These are phyloP conservation scores for Limenitis camilla DNA, from an alignment of 2,888 invertebrate genomes.

Conservation along the genomic window DNA sequence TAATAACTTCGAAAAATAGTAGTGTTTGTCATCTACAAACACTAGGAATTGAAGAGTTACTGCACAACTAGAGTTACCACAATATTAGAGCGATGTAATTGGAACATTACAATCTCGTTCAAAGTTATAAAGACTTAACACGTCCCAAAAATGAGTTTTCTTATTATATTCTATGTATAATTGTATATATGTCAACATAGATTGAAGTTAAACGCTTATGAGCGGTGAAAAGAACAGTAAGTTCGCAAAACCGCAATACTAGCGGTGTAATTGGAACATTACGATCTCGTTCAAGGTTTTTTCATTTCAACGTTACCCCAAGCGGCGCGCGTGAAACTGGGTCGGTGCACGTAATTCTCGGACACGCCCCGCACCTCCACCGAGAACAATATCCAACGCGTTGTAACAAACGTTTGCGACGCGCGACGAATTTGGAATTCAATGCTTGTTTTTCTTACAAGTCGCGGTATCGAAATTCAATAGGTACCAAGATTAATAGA, in stretches of 20 bases:
- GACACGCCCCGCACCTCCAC: constrained; percentile 49
- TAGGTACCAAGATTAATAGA: background rate
- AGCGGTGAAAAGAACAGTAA: constrained; percentile 29
- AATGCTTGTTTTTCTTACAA: constrained; percentile 43
- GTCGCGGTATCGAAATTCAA: constrained; percentile 9
- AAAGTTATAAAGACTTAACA: too few species aligned
- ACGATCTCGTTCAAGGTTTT: constrained; percentile 59
- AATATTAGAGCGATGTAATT: too few species aligned
- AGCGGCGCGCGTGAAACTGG: constrained; percentile 49
- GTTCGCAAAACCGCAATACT: constrained; percentile 40
- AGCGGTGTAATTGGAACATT: constrained; percentile 59
- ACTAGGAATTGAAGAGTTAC: too few species aligned
- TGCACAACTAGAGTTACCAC: too few species aligned
- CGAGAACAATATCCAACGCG: constrained; percentile 62
- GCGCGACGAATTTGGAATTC: constrained; percentile 57
- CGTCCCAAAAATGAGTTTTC: too few species aligned
- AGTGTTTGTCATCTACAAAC: too few species aligned
- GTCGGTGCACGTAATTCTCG: constrained; percentile 59
- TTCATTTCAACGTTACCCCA: constrained; percentile 49
- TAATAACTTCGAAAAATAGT: too few species aligned
- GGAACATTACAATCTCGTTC: too few species aligned
- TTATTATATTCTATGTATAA: too few species aligned
- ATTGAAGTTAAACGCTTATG: constrained; percentile 2
- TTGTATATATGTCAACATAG: too few species aligned
- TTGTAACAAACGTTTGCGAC: constrained; percentile 56